Conservation (phyloP, 2,888 invertebrate species). For the Callyntrura guangdongensis region DNA sequence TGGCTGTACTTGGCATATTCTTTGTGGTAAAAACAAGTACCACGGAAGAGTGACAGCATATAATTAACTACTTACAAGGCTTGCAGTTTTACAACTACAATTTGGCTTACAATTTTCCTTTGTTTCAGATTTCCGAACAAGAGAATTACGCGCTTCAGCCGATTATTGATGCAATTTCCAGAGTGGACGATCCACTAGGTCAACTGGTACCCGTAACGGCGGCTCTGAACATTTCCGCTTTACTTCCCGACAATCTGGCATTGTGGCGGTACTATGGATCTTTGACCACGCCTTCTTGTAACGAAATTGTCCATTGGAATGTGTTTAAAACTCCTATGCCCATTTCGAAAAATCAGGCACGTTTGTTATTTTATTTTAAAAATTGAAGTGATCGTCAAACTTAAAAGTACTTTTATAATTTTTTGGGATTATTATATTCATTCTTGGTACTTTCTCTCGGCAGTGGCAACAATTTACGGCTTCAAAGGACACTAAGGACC, state of each 20-base stretch:
- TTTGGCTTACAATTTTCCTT: not conserved
- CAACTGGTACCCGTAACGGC: not conserved
- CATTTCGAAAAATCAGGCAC: slow-evolving; percentile 68
- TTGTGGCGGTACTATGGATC: slow-evolving; percentile 83
- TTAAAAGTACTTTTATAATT: too few relatives aligned
- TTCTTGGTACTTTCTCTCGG: too few relatives aligned
- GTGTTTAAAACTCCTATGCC: slow-evolving; percentile 74
- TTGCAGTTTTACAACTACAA: not conserved
- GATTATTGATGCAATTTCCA: slow-evolving; percentile 73
- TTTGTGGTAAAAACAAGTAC: slow-evolving; percentile 75
- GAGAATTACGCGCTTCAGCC: slow-evolving; percentile 81
- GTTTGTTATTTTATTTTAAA: not conserved
- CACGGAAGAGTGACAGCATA: not conserved
- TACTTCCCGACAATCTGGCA: slow-evolving; percentile 80
- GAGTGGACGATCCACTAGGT: slow-evolving; percentile 46
- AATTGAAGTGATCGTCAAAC: too few relatives aligned
- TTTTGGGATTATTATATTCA: too few relatives aligned
- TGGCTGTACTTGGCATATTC: slow-evolving; percentile 84
- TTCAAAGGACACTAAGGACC: slow-evolving; percentile 73
- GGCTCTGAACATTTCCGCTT: slow-evolving; percentile 80
- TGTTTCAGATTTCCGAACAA: slow-evolving; percentile 73
- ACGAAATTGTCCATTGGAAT: slow-evolving; percentile 82
- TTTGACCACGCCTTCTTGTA: slow-evolving; percentile 81
- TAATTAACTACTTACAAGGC: too few relatives aligned
- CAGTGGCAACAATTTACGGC: slow-evolving; percentile 80